phyloP scores from a whole-genome alignment of 2,888 invertebrate genomes.

The Eucera pruinosa region DNA sequence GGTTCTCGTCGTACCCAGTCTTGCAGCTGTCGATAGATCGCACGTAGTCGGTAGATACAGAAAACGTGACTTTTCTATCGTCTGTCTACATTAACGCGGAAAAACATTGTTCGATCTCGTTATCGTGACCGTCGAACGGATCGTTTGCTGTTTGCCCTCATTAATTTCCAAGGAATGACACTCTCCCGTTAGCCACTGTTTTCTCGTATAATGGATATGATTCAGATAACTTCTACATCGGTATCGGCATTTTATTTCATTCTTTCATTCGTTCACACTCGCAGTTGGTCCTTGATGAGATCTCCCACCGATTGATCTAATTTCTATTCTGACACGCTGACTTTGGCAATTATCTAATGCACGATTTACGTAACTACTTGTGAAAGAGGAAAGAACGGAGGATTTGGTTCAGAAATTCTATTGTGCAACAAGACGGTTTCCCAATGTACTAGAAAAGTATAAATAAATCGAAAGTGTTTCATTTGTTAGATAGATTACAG shows the following conservation, averaged over 20 bases:
- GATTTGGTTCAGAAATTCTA: neutral
- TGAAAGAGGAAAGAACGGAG: neutral
- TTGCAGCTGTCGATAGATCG: constrained; percentile 56
- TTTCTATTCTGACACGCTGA: constrained; percentile 35
- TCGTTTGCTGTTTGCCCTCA: constrained; percentile 52
- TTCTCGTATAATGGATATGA: constrained; percentile 35
- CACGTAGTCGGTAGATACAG: constrained; percentile 52
- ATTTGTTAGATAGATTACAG: neutral
- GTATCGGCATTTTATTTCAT: neutral
- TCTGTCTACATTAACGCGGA: constrained; percentile 45
- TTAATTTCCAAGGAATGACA: constrained; percentile 50
- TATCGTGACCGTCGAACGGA: constrained; percentile 55
- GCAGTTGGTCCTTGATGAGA: constrained; percentile 37
- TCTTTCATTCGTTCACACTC: constrained; percentile 3
- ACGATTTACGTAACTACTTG: constrained; percentile 14
- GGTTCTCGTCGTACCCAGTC: constrained; percentile 49
- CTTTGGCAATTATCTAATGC: constrained; percentile 5
- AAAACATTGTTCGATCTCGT: constrained; percentile 55
- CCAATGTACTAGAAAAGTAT: too few relatives aligned
- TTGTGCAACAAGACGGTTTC: neutral
- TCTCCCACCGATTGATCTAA: constrained; percentile 41
- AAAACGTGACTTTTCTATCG: constrained; percentile 67
- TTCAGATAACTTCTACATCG: constrained; percentile 41
- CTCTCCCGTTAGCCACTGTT: constrained; percentile 3
- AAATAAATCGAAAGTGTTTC: neutral